phyloP scores from a whole-genome alignment of 2,113 vertebrate species.

The Ardeotis arabs region DNA sequence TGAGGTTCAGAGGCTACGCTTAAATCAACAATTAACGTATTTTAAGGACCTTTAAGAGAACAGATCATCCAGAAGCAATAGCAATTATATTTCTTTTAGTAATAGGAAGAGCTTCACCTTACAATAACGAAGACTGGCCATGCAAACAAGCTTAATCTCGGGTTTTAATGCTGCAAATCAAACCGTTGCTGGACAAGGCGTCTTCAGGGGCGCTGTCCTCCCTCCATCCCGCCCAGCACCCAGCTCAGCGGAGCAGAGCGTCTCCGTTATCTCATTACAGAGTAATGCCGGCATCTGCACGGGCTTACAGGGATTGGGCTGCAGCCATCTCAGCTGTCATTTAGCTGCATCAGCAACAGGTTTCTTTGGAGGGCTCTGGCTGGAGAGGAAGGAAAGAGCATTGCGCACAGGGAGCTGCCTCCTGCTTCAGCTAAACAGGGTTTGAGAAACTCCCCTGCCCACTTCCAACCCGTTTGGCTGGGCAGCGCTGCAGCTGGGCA shows the following conservation, averaged over 20 bases:
- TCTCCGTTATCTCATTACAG: neutral
- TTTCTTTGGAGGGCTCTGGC: neutral
- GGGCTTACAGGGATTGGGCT: neutral
- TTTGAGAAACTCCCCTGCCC: neutral
- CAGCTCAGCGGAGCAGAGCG: neutral
- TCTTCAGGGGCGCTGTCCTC: fast-evolving
- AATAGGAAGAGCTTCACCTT: neutral
- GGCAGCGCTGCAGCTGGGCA: neutral
- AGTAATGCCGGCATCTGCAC: neutral
- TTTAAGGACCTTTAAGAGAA: neutral
- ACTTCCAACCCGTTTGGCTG: neutral
- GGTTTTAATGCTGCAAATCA: neutral
- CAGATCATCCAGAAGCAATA: neutral
- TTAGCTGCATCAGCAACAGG: neutral
- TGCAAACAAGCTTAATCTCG: neutral
- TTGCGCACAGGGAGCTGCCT: neutral
- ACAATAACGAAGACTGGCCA: neutral
- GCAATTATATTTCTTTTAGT: neutral
- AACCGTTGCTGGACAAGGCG: neutral
- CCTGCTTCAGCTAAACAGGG: neutral
- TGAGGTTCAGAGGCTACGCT: neutral
- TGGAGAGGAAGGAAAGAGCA: neutral
- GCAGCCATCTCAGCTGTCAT: neutral
- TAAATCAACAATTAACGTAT: neutral
- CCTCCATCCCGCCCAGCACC: neutral